Conservation (phyloP, 2,113 vertebrate genomes). For the Axis porcinus region DNA sequence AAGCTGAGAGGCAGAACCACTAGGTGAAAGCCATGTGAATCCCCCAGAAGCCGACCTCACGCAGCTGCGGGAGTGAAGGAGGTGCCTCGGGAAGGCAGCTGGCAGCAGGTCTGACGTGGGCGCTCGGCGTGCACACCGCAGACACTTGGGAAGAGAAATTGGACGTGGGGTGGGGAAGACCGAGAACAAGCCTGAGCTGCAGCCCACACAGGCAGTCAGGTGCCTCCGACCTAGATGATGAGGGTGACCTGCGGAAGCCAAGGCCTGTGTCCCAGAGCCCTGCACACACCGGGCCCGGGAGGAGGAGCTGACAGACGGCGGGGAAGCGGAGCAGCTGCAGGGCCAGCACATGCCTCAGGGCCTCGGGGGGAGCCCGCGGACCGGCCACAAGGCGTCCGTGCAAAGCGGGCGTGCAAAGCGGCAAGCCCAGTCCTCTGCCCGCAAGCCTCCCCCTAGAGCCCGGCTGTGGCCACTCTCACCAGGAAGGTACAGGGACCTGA, state of each 20-base stretch:
- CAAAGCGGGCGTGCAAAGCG: rapidly evolving
- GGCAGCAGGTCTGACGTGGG: neutral
- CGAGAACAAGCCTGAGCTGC: neutral
- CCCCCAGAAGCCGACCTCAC: too few species aligned
- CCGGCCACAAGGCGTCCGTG: rapidly evolving
- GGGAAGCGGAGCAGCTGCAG: neutral
- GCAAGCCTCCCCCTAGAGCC: neutral
- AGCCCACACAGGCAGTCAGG: rapidly evolving
- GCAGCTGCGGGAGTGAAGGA: too few species aligned
- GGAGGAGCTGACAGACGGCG: neutral
- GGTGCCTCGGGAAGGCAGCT: neutral
- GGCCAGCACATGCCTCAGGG: neutral
- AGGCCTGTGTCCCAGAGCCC: neutral
- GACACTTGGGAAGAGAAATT: neutral
- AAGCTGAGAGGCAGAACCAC: neutral
- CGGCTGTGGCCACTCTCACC: neutral
- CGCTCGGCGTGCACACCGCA: neutral
- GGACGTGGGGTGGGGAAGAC: neutral
- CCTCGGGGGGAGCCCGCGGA: neutral
- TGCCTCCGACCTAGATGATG: neutral
- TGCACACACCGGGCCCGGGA: neutral
- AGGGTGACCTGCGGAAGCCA: neutral
- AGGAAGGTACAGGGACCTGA: neutral
- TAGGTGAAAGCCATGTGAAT: neutral
- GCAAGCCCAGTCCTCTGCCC: neutral